Percentiles rank a stretch among this genome's conserved stretches.
Evolutionary conservation across 1,140 invertebrate genomes (phyloP).

Genomic region (Matsumurasca onukii): DNA sequence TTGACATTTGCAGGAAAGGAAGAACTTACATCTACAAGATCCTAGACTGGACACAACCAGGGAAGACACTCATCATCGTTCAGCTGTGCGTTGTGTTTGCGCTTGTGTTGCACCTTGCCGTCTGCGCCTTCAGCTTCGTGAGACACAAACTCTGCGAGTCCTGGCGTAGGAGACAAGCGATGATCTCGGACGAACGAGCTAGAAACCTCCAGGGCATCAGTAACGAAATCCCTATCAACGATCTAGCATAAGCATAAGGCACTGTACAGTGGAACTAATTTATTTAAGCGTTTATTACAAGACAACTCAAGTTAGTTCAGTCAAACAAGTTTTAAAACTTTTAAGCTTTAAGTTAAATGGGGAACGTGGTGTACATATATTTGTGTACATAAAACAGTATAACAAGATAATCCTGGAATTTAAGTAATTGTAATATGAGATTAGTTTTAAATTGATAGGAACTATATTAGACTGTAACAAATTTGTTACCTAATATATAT

Average conservation of each 20-base stretch:
- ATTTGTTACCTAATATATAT: too few species aligned
- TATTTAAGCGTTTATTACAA: too few species aligned
- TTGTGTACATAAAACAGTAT: too few species aligned
- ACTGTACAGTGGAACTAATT: too few species aligned
- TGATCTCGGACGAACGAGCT: background rate
- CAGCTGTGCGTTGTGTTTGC: slow-evolving; percentile 55
- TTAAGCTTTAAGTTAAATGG: too few species aligned
- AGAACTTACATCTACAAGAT: slow-evolving; percentile 63
- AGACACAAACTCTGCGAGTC: background rate
- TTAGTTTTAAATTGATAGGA: too few species aligned
- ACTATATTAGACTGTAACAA: too few species aligned
- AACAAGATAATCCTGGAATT: too few species aligned
- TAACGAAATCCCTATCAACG: slow-evolving; percentile 22
- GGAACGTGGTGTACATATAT: too few species aligned
- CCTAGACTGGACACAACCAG: slow-evolving; percentile 63
- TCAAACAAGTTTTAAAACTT: too few species aligned
- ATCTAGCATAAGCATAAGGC: slow-evolving; percentile 7
- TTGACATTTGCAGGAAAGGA: slow-evolving; percentile 55
- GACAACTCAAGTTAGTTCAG: too few species aligned
- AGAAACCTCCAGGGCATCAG: background rate
- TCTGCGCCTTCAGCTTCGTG: slow-evolving; percentile 38
- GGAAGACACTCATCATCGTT: slow-evolving; percentile 52
- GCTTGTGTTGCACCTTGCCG: slow-evolving; percentile 46
- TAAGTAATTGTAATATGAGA: too few species aligned
- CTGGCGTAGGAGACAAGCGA: background rate